Base-by-base conservation (phyloP, 1,140 invertebrate genomes). In the Drosophila obscura region DNA sequence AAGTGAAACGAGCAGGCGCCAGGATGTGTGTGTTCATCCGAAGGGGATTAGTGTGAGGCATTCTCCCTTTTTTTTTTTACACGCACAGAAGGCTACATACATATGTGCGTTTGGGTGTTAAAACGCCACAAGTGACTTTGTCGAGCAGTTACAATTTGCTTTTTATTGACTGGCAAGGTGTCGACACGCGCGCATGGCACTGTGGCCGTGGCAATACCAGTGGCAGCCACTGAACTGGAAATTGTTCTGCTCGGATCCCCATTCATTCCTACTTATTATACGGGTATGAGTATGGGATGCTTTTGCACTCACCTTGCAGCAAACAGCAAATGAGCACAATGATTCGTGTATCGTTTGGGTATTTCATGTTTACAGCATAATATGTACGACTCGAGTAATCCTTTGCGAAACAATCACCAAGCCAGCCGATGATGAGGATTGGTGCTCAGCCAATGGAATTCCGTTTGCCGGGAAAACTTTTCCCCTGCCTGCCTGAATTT, bases 301-400 rank as follows among this genome's bases (percentile, higher is more conserved):
- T 76, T 58, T 72, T 53, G 57, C 73, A 84, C 88, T 90, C 68
- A 90, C 88, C 88, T 90, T 90, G 88, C 80, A 90, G 80, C 80
- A 90, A 72, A 73, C 73, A 87, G 80, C 82, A 90, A 90, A 90
- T 87, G 73, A 90, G 84, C 73, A 84, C 61, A 71, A 88, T 76
- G 73, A 90, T 72, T 80, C 74, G 74, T 74, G 85, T 90, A 84
- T 90, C 80, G 75, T 72, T 84, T 71, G 80, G 73, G 66, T 81
- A 79, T 81, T 84, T 90, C 88, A 90, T 90, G 79, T 90, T 90
- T 81, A 80, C 73, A 73, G 72, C 87, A 90, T 90, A 87, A 90
- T 90, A 75, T 75, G 62, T 13, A 39, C 35, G 35, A 13, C 4
- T 39, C 11, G 4, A 5, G 11, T 75, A 88, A 88, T 88, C 76